A percentile compares a stretch with the other conserved stretches of the same genome.
Conservation (phyloP, 1,140 invertebrate species). For the Tetraneura akinire region DNA sequence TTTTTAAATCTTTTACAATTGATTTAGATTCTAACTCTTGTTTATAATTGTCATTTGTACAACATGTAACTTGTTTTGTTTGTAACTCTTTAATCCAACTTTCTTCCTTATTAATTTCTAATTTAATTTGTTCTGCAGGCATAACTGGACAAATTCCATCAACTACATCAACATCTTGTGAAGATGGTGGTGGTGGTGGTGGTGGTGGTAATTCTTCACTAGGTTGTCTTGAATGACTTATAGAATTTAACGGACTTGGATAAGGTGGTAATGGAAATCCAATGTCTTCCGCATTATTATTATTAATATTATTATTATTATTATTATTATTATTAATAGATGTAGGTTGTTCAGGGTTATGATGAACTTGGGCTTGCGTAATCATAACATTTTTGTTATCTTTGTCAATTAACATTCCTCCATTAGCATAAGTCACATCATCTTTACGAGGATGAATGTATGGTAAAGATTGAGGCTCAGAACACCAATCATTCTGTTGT, state of each 20-base stretch:
- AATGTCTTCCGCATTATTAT: constrained; percentile 60
- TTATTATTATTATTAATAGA: no score
- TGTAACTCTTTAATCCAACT: constrained; percentile 78
- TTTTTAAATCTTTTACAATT: constrained; percentile 75
- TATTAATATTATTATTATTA: constrained; percentile 63
- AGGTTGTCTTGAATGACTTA: constrained; percentile 77
- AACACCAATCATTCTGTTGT: constrained; percentile 59
- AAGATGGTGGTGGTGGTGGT: constrained; percentile 71
- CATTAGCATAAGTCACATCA: constrained; percentile 63
- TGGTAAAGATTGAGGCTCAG: constrained; percentile 68
- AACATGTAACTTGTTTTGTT: constrained; percentile 67
- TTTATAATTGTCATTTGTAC: not conserved
- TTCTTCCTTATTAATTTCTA: constrained; percentile 60
- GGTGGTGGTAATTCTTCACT: constrained; percentile 88
- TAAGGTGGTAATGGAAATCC: constrained; percentile 73
- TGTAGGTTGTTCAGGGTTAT: constrained; percentile 63
- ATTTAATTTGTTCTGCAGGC: constrained; percentile 55
- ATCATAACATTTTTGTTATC: constrained; percentile 66
- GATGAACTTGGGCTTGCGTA: constrained; percentile 78
- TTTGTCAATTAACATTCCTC: constrained; percentile 58
- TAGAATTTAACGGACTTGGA: constrained; percentile 71
- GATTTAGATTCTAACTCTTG: constrained; percentile 49
- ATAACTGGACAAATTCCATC: constrained; percentile 25
- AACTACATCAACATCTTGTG: constrained; percentile 57
- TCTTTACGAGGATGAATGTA: constrained; percentile 64